Evolutionary conservation across 2,888 invertebrate species (phyloP).

Genomic region (Ochropacha duplaris): DNA sequence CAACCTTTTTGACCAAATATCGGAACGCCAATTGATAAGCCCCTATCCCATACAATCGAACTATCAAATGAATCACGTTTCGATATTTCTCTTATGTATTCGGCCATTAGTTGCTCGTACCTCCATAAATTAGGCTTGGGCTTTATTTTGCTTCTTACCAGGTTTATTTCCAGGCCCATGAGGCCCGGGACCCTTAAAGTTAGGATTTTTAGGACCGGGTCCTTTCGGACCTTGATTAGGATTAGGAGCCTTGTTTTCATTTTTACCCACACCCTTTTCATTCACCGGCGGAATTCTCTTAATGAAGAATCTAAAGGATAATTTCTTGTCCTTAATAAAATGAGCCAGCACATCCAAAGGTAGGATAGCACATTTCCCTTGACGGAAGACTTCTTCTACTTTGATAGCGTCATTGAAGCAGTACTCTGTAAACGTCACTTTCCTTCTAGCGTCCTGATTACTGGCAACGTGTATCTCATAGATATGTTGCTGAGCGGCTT

Average conservation of each 20-base stretch:
- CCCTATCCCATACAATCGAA: too few species aligned
- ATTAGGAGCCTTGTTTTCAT: conserved; percentile 30
- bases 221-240: conserved; percentile 25
- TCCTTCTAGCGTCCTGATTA: conserved; percentile 55
- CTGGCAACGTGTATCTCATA: conserved; percentile 68
- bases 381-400: conserved; percentile 62
- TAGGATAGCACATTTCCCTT: conserved; percentile 61
- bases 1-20: too few species aligned
- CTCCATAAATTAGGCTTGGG: conserved; percentile 1
- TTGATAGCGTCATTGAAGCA: conserved; percentile 67
- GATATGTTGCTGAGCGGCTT: conserved; percentile 57
- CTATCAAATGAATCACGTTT: too few species aligned
- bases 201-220: conserved; percentile 11
- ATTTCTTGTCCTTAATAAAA: conserved; percentile 56
- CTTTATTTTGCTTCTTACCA: conserved; percentile 18
- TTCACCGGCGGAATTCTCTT: conserved; percentile 43
- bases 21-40: too few species aligned
- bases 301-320: conserved; percentile 61
- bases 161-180: conserved; percentile 17
- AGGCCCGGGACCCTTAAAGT: conserved; percentile 21
- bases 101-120: too few species aligned
- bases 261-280: conserved; percentile 31
- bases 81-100: too few species aligned
- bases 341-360: conserved; percentile 55
- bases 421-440: conserved; percentile 61